A percentile compares a stretch with the other conserved stretches of the same genome.
phyloP scores from a whole-genome alignment of 2,888 invertebrate genomes.

The Urechis unicinctus region DNA sequence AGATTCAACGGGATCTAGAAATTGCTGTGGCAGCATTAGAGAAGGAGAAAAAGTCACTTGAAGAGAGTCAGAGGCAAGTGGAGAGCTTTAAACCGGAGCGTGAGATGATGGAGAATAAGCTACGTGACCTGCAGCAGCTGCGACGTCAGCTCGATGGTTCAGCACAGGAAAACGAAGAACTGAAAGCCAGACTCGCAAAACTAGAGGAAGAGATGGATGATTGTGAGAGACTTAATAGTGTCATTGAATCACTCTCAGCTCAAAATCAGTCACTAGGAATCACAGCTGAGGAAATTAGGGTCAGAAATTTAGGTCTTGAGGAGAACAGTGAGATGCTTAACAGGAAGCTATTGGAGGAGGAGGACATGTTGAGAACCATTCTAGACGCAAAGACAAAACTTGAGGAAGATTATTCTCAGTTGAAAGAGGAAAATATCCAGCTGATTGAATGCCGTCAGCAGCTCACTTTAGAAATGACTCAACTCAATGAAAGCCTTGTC shows the following conservation, averaged over 20 bases:
- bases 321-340: neutral
- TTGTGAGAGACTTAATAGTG: neutral
- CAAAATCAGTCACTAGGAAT: neutral
- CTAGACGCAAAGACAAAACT: too few relatives aligned
- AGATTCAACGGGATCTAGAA: constrained; percentile 10
- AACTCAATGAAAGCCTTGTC: too few relatives aligned
- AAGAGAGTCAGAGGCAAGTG: constrained; percentile 11
- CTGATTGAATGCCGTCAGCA: too few relatives aligned
- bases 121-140: constrained; percentile 7
- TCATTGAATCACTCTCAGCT: neutral
- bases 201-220: constrained; percentile 1
- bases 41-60: constrained; percentile 4
- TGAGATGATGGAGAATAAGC: constrained; percentile 16
- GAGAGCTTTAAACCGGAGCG: constrained; percentile 17
- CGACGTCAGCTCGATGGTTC: constrained; percentile 5
- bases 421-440: neutral
- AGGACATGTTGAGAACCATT: too few relatives aligned
- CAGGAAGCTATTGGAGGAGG: too few relatives aligned
- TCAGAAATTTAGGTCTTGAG: neutral
- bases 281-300: neutral
- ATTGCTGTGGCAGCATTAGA: constrained; percentile 6
- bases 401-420: neutral
- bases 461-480: too few relatives aligned
- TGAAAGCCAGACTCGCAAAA: constrained; percentile 1
- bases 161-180: neutral